Base-by-base conservation (phyloP, 2,113 vertebrate genomes). In the Strigops habroptila region DNA sequence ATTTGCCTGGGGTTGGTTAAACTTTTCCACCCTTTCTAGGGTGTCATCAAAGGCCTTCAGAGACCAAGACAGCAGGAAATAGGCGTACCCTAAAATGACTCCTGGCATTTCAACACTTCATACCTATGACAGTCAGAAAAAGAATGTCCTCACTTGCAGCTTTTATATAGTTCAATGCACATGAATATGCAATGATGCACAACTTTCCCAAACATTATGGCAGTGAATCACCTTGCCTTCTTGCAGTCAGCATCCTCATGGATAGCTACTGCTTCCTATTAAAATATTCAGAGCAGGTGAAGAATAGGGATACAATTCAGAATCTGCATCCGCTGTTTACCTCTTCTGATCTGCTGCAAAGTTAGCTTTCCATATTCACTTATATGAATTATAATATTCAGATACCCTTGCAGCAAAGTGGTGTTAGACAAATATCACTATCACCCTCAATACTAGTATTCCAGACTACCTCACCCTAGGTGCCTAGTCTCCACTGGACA, bases 101-200 rank as follows among this genome's bases (percentile, higher is more conserved):
- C 33, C 51, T 55, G 46, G 46, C 31, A 88, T 93, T 93, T 96
- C 91, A 75, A 93, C 80, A 93, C 86, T 83, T 70, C 6, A 31
- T 84, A 93, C 68, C 80, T 93, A 86, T 93, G 92, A 97, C 73
- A 64, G 55, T 44, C 30, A 35, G 73, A 90, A 84, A 59, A 95
- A 91, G 71, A 97, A 96, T 94, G 95, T 92, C 65, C 51, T 86
- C 73, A 71, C 83, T 91, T 94, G 94, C 76, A 91, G 83, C 69
- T 96, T 96, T 86, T 70, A 84, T 53, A 67, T 0, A 60, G 64
- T 33, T 23, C 21, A 16, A 90, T 70, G n/a, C 30, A 84, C 35
- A 76, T 76, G 52, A 93, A 91, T 55, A 91, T 76, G 43, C 52
- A 89, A 41, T 16, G 60, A 51, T 3, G 5, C 35, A 18, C 33